Conservation (phyloP, 2,797 vertebrate species). For the Pangasius mekongensis region DNA sequence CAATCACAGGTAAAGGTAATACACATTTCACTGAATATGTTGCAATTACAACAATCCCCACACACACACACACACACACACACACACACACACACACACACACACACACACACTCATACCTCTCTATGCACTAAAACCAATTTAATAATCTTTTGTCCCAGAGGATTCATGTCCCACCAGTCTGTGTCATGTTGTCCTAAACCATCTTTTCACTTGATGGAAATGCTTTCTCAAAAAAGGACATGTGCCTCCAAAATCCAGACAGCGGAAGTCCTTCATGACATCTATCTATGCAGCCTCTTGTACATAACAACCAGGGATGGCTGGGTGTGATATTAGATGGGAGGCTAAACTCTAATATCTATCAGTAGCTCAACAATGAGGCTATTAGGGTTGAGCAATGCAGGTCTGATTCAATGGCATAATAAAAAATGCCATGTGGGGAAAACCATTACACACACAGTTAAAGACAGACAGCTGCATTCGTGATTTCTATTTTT, state of each 20-base stretch:
- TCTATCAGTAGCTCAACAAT: neutral
- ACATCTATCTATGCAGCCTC: neutral
- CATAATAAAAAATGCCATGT: neutral
- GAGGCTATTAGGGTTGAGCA: neutral
- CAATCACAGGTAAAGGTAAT: neutral
- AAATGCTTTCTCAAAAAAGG: neutral
- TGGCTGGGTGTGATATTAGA: neutral
- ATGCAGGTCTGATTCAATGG: neutral
- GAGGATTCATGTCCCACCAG: neutral
- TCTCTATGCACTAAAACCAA: neutral
- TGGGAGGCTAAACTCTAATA: neutral
- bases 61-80: neutral
- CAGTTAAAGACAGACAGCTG: neutral
- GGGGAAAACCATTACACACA: neutral
- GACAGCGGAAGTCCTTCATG: neutral
- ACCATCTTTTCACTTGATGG: neutral
- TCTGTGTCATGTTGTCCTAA: neutral
- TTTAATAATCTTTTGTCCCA: neutral
- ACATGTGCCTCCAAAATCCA: neutral
- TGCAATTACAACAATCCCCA: neutral
- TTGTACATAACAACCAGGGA: neutral
- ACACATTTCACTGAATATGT: neutral
- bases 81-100: neutral
- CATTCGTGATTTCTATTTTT: neutral
- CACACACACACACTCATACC: neutral